Percentiles rank a stretch among this genome's conserved stretches.
Conservation (phyloP, 2,113 vertebrate genomes). For the Prunella fulvescens region DNA sequence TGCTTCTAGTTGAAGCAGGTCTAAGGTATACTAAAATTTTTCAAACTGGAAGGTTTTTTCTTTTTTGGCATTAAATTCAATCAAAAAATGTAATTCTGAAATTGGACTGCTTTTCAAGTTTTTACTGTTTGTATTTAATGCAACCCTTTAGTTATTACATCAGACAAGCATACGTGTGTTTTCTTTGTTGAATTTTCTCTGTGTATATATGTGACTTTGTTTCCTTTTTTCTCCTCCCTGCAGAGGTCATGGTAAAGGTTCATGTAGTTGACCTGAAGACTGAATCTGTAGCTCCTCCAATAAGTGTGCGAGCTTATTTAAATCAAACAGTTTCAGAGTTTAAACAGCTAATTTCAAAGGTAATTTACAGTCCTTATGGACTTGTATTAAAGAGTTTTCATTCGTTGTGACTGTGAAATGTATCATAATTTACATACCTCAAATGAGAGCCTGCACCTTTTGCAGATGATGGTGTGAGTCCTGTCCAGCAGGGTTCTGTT, state of each 20-base stretch:
- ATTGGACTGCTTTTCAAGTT: neutral
- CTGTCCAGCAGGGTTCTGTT: neutral
- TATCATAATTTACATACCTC: neutral
- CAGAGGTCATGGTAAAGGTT: slow-evolving; percentile 99
- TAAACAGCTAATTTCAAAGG: slow-evolving; percentile 96
- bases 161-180: neutral
- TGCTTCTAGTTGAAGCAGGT: neutral
- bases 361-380: slow-evolving; percentile 34
- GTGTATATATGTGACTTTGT: neutral
- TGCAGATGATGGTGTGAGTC: neutral
- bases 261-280: slow-evolving; percentile 90
- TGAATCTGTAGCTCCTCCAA: slow-evolving; percentile 85
- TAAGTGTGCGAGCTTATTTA: slow-evolving; percentile 94
- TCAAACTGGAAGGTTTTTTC: neutral
- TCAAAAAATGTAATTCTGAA: neutral
- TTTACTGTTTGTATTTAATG: neutral
- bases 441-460: neutral
- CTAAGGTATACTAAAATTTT: neutral
- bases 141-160: neutral
- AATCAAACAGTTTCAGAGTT: slow-evolving; percentile 95
- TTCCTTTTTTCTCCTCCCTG: slow-evolving; percentile 21
- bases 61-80: neutral
- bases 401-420: neutral
- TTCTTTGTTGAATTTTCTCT: neutral
- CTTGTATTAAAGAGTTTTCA: neutral